Evolutionary conservation across 2,888 invertebrate species (phyloP).

Genomic region (Diachrysia chrysitis): DNA sequence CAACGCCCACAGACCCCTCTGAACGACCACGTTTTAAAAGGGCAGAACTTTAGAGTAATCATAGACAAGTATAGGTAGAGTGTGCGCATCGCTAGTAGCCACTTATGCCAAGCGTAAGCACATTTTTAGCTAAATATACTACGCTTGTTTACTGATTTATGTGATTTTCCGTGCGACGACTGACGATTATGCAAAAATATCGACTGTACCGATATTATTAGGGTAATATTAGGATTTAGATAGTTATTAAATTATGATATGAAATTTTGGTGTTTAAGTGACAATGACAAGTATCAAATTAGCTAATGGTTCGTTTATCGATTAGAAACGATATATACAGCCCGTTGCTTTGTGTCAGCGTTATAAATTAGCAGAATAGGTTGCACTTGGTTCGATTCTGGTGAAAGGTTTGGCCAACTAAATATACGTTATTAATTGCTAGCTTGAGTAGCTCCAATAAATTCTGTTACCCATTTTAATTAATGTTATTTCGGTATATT

Average conservation of each 20-base stretch:
- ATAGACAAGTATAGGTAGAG: too few species aligned
- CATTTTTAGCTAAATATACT: too few species aligned
- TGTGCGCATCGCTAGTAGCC: too few species aligned
- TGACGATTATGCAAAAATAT: too few species aligned
- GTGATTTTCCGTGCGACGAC: too few species aligned
- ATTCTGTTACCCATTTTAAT: constrained; percentile 56
- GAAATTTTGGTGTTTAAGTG: not conserved
- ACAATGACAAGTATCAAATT: constrained; percentile 23
- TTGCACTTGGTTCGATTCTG: constrained; percentile 17
- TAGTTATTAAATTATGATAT: too few species aligned
- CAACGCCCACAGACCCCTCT: not conserved
- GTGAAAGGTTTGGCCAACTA: constrained; percentile 38
- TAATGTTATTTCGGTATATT: constrained; percentile 59
- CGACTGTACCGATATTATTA: too few species aligned
- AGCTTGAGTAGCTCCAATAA: constrained; percentile 55
- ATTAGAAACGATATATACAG: constrained; percentile 17
- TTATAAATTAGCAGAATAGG: constrained; percentile 43
- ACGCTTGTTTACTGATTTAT: too few species aligned
- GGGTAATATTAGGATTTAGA: too few species aligned
- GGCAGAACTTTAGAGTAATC: too few species aligned
- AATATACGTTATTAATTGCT: constrained; percentile 57
- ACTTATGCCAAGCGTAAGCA: too few species aligned
- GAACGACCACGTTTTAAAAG: not conserved
- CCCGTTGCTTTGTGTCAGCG: constrained; percentile 31
- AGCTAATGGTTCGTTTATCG: constrained; percentile 26